These are phyloP conservation scores for Chrysotoxum bicinctum DNA, from an alignment of 2,888 invertebrate species.

Conservation along the genomic window DNA sequence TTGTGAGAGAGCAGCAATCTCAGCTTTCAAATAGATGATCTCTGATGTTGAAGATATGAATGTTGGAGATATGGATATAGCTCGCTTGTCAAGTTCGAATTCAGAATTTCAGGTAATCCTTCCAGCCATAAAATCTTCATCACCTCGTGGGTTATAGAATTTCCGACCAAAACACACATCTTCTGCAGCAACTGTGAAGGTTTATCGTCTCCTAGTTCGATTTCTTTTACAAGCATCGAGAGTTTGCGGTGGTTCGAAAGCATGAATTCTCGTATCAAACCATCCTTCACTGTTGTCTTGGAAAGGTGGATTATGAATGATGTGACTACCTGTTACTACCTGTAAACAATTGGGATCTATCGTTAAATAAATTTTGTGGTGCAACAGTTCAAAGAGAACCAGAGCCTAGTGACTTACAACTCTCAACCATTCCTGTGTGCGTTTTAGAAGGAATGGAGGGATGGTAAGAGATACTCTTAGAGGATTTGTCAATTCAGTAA, in stretches of 20 bases:
- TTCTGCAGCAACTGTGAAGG: not conserved
- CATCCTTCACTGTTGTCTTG: not conserved
- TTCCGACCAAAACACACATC: not conserved
- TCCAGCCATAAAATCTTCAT: not conserved
- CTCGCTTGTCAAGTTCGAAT: not conserved
- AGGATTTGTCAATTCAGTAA: no score
- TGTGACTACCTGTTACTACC: no score
- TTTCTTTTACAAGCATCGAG: not conserved
- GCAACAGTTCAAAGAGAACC: no score
- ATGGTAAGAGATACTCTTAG: no score
- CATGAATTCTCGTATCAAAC: not conserved
- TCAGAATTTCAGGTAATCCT: not conserved
- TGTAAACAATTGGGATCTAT: no score
- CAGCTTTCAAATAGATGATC: not conserved
- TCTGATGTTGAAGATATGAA: not conserved
- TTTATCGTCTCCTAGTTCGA: not conserved
- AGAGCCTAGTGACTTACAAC: no score
- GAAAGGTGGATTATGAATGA: no score
- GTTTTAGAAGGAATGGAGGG: no score
- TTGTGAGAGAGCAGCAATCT: not conserved
- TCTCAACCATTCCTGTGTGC: no score
- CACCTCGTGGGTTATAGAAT: not conserved
- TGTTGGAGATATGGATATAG: not conserved
- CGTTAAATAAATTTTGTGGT: no score
- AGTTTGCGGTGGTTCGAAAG: not conserved